These are phyloP conservation scores for Chaetophractus vellerosus DNA, from an alignment of 2,797 vertebrate species.

Conservation along the genomic window DNA sequence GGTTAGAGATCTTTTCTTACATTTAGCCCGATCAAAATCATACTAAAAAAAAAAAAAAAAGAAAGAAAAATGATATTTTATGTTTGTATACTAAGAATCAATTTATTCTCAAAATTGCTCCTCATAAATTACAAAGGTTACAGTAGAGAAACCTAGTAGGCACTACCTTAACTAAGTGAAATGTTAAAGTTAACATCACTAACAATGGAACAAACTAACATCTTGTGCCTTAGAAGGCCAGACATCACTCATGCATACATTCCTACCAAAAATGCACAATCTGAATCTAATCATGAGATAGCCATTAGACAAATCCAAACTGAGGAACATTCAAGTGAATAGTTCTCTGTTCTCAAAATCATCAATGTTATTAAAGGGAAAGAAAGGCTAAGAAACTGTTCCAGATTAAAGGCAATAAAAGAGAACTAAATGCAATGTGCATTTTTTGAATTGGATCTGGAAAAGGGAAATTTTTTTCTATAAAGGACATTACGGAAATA, in stretches of 20 bases:
- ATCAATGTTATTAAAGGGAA: not conserved
- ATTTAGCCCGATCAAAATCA: conserved; percentile 50
- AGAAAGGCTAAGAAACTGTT: not conserved
- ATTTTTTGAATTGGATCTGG: not conserved
- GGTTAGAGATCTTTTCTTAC: conserved; percentile 71
- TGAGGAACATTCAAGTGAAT: not conserved
- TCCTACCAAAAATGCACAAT: conserved; percentile 34
- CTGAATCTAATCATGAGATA: not conserved
- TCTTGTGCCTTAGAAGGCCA: not conserved
- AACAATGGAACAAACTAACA: not conserved
- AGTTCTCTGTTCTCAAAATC: not conserved
- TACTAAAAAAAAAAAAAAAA: conserved; percentile 75
- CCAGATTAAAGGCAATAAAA: conserved; percentile 14
- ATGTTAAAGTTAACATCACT: not conserved
- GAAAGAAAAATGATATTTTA: conserved; percentile 41
- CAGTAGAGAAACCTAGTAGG: not conserved
- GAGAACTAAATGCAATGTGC: not conserved
- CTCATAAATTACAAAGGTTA: not conserved
- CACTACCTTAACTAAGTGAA: not conserved
- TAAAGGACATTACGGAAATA: not conserved
- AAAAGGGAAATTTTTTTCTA: not conserved
- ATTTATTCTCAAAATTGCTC: conserved; percentile 38
- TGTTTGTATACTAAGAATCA: conserved; percentile 8
- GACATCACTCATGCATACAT: not conserved
- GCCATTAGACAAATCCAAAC: not conserved